Conservation (phyloP, 2,888 invertebrate genomes). For the Euzophera pinguis region DNA sequence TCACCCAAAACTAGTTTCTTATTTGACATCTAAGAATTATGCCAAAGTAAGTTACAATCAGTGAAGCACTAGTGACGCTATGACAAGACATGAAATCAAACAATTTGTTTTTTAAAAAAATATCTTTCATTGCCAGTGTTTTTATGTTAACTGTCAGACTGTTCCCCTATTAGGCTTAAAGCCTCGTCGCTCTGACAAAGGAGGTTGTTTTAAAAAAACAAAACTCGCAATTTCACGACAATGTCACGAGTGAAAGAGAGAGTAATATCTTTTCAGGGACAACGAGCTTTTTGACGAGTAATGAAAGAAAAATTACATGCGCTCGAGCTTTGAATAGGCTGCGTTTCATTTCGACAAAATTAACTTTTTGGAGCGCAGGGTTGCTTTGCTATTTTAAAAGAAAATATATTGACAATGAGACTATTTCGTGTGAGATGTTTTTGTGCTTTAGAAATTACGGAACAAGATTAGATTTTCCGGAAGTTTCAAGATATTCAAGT, state of each 20-base stretch:
- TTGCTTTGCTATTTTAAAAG: conserved; percentile 19
- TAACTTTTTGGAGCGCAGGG: conserved; percentile 39
- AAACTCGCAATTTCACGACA: conserved; percentile 6
- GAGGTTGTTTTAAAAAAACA: conserved; percentile 11
- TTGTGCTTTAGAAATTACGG: no score
- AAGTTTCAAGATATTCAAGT: no score
- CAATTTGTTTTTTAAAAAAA: not conserved
- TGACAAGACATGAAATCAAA: no score
- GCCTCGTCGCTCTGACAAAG: conserved; percentile 5
- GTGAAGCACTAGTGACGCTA: no score
- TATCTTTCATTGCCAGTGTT: not conserved
- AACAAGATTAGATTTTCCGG: no score
- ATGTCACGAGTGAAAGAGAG: conserved; percentile 8
- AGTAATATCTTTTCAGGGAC: conserved; percentile 9
- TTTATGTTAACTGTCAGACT: conserved; percentile 2
- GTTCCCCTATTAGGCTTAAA: conserved; percentile 11
- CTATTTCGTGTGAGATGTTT: not conserved
- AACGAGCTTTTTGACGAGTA: conserved; percentile 41
- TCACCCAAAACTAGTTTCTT: no score
- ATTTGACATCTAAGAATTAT: no score
- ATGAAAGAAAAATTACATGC: conserved; percentile 59
- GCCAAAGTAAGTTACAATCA: no score
- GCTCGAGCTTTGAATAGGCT: conserved; percentile 38
- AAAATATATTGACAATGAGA: conserved; percentile 15
- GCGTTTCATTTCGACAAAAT: conserved; percentile 48